Evolutionary conservation across 2,797 vertebrate genomes (phyloP).

Genomic region (Epinephelus coioides): DNA sequence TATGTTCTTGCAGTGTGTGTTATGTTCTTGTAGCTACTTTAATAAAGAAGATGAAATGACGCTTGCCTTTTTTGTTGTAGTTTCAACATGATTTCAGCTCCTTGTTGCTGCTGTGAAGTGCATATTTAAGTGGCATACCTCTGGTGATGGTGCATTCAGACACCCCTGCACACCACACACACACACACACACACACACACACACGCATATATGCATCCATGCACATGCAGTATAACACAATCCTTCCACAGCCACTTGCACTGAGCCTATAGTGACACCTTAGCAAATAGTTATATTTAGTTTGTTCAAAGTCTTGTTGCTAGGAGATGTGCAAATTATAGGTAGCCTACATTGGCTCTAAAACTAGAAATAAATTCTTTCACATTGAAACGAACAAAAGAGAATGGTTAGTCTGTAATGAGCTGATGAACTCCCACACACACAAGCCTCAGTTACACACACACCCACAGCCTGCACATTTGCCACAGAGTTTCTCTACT

Average conservation of each 20-base stretch:
- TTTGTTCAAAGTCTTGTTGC: slow-evolving; percentile 85
- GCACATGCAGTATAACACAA: neutral
- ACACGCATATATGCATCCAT: neutral
- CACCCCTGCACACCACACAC: neutral
- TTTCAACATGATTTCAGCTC: neutral
- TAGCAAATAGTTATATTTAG: slow-evolving; percentile 83
- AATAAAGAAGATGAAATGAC: too few species aligned
- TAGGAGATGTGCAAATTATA: slow-evolving; percentile 86
- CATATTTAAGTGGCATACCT: neutral
- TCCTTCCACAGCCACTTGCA: slow-evolving; percentile 30
- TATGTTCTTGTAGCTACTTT: too few species aligned
- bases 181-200: neutral
- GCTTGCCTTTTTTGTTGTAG: neutral
- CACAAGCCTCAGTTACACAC: slow-evolving; percentile 50
- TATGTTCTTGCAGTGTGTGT: too few species aligned
- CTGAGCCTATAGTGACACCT: slow-evolving; percentile 71
- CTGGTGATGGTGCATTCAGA: slow-evolving; percentile 2
- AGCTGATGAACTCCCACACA: slow-evolving; percentile 67
- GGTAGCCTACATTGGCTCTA: slow-evolving; percentile 71
- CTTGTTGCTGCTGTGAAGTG: neutral
- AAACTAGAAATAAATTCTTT: slow-evolving; percentile 75
- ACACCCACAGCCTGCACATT: slow-evolving; percentile 57
- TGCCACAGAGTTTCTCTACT: slow-evolving; percentile 38
- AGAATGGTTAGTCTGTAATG: slow-evolving; percentile 67
- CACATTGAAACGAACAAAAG: slow-evolving; percentile 72